Conservation (phyloP, 2,113 vertebrate species). For the Sturnus vulgaris region DNA sequence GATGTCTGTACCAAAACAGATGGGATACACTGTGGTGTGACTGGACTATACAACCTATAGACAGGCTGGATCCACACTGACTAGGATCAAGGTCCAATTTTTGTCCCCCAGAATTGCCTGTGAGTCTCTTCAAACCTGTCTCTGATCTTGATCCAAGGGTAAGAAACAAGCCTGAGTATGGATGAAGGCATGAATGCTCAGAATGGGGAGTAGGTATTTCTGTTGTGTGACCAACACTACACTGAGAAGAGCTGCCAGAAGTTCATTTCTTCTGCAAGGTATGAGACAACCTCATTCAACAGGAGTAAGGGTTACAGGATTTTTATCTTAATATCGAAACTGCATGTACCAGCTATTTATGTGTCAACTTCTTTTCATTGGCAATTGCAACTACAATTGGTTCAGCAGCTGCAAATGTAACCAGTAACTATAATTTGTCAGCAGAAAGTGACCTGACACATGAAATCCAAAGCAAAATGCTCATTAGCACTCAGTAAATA, state of each 20-base stretch:
- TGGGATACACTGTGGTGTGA: background rate
- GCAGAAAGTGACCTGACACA: background rate
- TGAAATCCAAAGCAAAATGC: background rate
- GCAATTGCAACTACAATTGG: background rate
- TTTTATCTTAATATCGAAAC: background rate
- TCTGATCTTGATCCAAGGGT: background rate
- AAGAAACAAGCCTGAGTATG: background rate
- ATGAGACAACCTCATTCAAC: background rate
- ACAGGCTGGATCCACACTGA: background rate
- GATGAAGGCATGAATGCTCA: background rate
- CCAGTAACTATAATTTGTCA: background rate
- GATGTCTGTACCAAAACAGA: slow-evolving; percentile 16
- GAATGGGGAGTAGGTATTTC: background rate
- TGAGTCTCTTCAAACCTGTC: background rate
- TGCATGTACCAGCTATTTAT: background rate
- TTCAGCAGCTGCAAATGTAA: background rate
- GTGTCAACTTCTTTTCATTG: background rate
- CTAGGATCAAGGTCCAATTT: background rate
- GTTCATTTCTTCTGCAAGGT: background rate
- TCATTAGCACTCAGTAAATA: background rate
- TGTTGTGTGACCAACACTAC: background rate
- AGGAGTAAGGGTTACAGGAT: background rate
- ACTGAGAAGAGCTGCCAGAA: background rate
- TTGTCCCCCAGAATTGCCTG: background rate
- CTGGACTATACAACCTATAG: background rate